phyloP scores from a whole-genome alignment of 2,888 invertebrate genomes.

The Troides oblongomaculatus region DNA sequence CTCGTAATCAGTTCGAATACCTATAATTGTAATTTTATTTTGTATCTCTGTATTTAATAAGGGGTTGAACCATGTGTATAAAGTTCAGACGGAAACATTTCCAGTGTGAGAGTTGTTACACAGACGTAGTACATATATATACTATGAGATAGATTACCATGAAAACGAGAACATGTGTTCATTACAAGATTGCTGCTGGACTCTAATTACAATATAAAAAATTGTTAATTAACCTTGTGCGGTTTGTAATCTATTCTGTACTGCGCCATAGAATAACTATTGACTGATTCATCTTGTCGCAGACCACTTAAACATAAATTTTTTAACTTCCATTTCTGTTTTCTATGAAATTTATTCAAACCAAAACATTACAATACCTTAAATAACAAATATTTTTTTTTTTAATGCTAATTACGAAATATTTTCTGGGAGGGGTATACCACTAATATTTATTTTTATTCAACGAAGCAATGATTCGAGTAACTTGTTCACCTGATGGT shows the following conservation, averaged over 20 bases:
- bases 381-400: too few species aligned
- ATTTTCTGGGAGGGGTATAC: too few species aligned
- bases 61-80: not conserved
- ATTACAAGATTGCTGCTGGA: not conserved
- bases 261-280: constrained; percentile 3
- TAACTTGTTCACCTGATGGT: too few species aligned
- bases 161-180: not conserved
- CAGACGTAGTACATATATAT: not conserved
- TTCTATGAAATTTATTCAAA: not conserved
- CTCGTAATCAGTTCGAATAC: not conserved
- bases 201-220: not conserved
- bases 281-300: not conserved
- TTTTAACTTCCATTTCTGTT: not conserved
- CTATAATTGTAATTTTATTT: too few species aligned
- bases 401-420: too few species aligned
- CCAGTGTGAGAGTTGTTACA: not conserved
- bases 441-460: too few species aligned
- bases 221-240: not conserved
- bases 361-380: not conserved
- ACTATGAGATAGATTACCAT: not conserved
- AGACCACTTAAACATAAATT: not conserved
- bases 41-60: too few species aligned
- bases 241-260: not conserved
- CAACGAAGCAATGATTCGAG: too few species aligned
- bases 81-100: not conserved